Evolutionary conservation across 2,888 invertebrate species (phyloP).

Genomic region (Drosophila anomalata): DNA sequence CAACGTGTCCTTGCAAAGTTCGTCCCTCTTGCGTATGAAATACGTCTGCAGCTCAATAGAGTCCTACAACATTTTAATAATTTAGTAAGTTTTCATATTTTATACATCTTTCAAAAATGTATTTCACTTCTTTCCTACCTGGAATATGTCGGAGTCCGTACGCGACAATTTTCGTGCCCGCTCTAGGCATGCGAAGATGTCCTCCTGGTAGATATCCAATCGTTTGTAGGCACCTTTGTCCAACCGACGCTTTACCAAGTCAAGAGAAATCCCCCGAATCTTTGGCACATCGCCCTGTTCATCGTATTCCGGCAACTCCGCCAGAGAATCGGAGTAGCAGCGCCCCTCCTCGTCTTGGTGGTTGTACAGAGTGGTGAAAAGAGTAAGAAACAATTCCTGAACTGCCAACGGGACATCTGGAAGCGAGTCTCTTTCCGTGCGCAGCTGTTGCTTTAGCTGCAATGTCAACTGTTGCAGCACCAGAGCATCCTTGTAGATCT

Average conservation of each 20-base stretch:
- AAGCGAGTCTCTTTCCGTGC: conserved; percentile 88
- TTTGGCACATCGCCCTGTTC: conserved; percentile 86
- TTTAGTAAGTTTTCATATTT: background rate
- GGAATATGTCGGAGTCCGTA: conserved; percentile 97
- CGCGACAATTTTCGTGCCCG: conserved; percentile 93
- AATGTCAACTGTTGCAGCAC: conserved; percentile 95
- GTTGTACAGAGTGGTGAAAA: conserved; percentile 97
- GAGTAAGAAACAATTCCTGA: conserved; percentile 94
- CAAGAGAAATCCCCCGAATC: conserved; percentile 93
- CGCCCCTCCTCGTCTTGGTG: conserved; percentile 98
- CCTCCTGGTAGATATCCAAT: conserved; percentile 97
- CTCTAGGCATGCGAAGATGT: conserved; percentile 97
- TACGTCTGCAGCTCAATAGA: conserved; percentile 95
- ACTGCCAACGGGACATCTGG: conserved; percentile 96
- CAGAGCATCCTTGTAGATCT: conserved; percentile 98
- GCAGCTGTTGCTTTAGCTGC: conserved; percentile 94
- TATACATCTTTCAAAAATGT: no score
- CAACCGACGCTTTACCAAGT: conserved; percentile 95
- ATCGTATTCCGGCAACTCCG: conserved; percentile 95
- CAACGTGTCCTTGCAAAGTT: conserved; percentile 91
- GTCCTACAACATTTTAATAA: conserved; percentile 86
- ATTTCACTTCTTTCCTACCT: background rate
- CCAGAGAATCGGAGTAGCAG: conserved; percentile 97
- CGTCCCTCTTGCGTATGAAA: conserved; percentile 91
- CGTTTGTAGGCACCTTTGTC: conserved; percentile 96